Evolutionary conservation across 1,140 invertebrate genomes (phyloP).

Genomic region (Conus betulinus): DNA sequence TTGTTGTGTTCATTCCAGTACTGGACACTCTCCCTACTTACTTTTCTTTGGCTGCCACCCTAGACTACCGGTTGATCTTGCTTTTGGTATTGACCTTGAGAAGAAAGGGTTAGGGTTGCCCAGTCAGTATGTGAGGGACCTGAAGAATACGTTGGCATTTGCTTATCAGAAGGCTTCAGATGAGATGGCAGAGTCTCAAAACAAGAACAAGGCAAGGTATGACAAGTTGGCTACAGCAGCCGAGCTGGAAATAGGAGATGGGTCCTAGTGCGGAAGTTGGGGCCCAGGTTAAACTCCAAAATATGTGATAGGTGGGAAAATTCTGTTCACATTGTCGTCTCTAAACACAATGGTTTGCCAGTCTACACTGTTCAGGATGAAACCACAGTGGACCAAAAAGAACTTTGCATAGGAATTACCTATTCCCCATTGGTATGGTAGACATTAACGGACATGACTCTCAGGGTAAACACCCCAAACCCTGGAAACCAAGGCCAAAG

Average conservation of each 20-base stretch:
- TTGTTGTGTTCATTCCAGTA: slow-evolving; percentile 31
- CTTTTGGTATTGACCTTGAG: slow-evolving; percentile 28
- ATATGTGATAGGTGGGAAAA: not conserved
- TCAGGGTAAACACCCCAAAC: not conserved
- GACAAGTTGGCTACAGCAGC: not conserved
- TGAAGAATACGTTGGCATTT: not conserved
- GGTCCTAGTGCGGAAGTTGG: not conserved
- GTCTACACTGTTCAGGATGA: not conserved
- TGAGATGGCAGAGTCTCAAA: not conserved
- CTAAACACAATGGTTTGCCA: not conserved
- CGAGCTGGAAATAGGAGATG: not conserved
- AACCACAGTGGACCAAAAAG: not conserved
- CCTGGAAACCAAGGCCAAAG: not conserved
- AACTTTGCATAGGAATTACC: not conserved
- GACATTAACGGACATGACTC: not conserved
- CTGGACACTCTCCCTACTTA: slow-evolving; percentile 21
- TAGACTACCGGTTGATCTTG: slow-evolving; percentile 37
- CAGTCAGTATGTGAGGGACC: not conserved
- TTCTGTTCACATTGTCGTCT: not conserved
- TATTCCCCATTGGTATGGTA: not conserved
- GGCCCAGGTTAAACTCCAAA: not conserved
- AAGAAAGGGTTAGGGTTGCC: not conserved
- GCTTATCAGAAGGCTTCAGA: slow-evolving; percentile 4
- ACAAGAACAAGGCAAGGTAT: not conserved
- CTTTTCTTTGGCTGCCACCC: not conserved